Conservation (phyloP, 2,888 invertebrate genomes). For the Boloria selene region DNA sequence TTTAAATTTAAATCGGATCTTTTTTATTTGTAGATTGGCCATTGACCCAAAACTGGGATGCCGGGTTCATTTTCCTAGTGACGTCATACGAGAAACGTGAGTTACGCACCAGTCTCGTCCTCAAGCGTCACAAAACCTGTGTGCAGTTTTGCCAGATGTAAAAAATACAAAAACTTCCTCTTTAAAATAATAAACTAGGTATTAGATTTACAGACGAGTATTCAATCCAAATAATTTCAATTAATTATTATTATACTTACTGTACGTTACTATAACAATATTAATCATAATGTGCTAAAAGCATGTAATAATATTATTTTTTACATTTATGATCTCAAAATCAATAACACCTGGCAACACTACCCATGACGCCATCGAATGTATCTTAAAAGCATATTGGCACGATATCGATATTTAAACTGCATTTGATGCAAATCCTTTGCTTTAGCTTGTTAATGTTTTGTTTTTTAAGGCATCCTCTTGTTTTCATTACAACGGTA, state of each 20-base stretch:
- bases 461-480: conserved; percentile 1
- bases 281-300: not conserved
- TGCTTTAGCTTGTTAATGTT: conserved; percentile 27
- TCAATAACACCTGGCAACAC: conserved; percentile 10
- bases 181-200: not conserved
- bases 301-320: not conserved
- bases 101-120: conserved; percentile 57
- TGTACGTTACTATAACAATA: not conserved
- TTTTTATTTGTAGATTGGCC: conserved; percentile 82
- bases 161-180: conserved; percentile 19
- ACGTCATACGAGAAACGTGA: conserved; percentile 80
- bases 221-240: too few species aligned
- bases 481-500: conserved; percentile 7
- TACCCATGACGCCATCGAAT: conserved; percentile 56
- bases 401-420: conserved; percentile 24
- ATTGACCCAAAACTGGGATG: conserved; percentile 80
- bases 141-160: conserved; percentile 22
- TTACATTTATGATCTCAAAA: not conserved
- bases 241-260: too few species aligned
- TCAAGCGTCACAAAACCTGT: conserved; percentile 47
- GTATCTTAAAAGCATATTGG: conserved; percentile 43
- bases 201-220: not conserved
- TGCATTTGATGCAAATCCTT: conserved; percentile 27
- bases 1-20: conserved; percentile 47
- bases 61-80: conserved; percentile 80